Evolutionary conservation across 1,140 invertebrate species (phyloP).

Genomic region (Leptonema lineaticorne): DNA sequence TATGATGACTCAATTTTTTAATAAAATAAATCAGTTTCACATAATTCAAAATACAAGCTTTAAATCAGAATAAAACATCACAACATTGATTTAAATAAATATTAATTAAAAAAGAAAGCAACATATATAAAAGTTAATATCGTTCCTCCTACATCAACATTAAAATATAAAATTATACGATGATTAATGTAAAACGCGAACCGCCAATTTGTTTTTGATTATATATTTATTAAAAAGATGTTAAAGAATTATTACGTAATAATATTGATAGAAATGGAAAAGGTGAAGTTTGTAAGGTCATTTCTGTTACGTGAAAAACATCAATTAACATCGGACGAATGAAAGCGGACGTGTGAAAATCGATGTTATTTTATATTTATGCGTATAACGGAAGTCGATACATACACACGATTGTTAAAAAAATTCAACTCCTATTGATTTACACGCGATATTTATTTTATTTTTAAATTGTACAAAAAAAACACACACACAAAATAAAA

Average conservation of each 20-base stretch:
- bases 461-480: no score
- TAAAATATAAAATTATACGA: no score
- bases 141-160: no score
- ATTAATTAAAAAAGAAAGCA: no score
- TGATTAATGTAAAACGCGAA: no score
- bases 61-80: no score
- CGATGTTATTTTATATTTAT: neutral
- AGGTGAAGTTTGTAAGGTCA: neutral
- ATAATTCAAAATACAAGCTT: conserved; percentile 3
- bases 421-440: no score
- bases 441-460: no score
- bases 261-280: neutral
- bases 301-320: neutral
- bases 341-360: neutral
- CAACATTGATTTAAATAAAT: no score
- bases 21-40: neutral
- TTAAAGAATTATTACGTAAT: neutral
- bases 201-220: neutral
- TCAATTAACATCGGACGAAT: neutral
- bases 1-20: no score
- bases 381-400: neutral
- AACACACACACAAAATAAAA: no score
- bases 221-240: neutral
- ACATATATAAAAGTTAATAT: no score
- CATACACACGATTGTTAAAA: neutral